Base-by-base conservation (phyloP, 2,797 vertebrate genomes). In the Anguilla marmorata region DNA sequence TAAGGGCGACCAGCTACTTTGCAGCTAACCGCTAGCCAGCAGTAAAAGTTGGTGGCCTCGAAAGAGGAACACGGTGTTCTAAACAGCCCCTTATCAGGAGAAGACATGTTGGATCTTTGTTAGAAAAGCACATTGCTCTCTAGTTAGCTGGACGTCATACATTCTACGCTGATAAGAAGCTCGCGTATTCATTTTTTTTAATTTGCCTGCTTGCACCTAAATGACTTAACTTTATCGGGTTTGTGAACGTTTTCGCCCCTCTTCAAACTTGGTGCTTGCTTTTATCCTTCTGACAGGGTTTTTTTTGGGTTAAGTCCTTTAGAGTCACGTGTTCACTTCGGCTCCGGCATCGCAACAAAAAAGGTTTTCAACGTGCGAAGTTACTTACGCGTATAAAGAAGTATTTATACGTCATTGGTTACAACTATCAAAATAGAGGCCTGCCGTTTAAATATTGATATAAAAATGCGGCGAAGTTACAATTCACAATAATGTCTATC, bases 101-200 rank as follows among this genome's bases (percentile, higher is more conserved):
- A 82, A n/a, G 79, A 80, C 76, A 80, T 80, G n/a, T 80, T 80
- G 76, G 76, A 82, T 50, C 21, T 82, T 79, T 8, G 41, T 7
- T 50, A 30, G 19, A 4, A n/a, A 50, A 82, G 79, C 41, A 82
- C 45, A 50, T 82, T 82, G 79, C 45, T 82, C 21, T n/a, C 21
- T 50, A 7, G 74, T 50, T 50, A 2, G 33, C 45, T n/a, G 79
- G 21, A 41, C 74, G 37, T 76, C 27, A 72, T 33, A 24, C 74
- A 45, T 45, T 79, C 74, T 1, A 45, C 33, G 33, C 33, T 79
- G 74, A 79, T 41, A 21, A 37, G 3, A 6, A 45, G 19, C 5
- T 41, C 14, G 33, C 21, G 21, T 7, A 24, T 79, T 45, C 3
- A 0, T 41, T 12, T 79, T 82, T 82, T 2, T 2, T 0, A 11